Base-by-base conservation (phyloP, 2,888 invertebrate species). In the Polyploca ridens region DNA sequence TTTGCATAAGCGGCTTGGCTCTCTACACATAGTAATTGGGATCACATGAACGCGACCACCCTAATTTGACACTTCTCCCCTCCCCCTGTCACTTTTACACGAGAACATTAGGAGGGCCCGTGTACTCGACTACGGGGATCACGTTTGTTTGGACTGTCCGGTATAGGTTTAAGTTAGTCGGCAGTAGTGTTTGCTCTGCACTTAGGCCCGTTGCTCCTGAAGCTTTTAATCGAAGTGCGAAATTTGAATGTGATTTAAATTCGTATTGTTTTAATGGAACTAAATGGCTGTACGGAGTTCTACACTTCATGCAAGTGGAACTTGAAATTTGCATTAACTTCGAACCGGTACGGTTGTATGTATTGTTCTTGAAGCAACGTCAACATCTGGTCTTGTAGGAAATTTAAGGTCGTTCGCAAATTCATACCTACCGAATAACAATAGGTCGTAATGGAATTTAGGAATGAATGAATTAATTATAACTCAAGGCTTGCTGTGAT, bases 1-100 rank as follows among this genome's bases (percentile, higher is more conserved):
- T 94, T 93, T 94, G 93, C 93, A 94, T 94, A 94, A 94, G 90
- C 93, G 93, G 93, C 92, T 93, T 90, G 89, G 87, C 85, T 88
- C 90, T 88, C 89, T 88, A 89, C 91, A 90, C 91, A 88, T 88
- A 87, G 92, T 93, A 93, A 92, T 93, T 93, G 91, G 90, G 90
- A 91, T 91, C 91, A 90, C 90, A 87, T 86, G 86, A 75, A 76
- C 81, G 79, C 78, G 84, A 79, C 93, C 89, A 88, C 73, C 80
- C 69, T 86, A 77, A 70, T 69, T 72, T 80, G 91, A 83, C 71
- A 86, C 79, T 64, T 68, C 71, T 66, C 69, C 69, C 76, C 78
- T 74, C 76, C 66, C 19, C 71, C 72, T 72, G 68, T 67, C 69
- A 69, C 58, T 64, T 68, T 66, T 69, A 75, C 66, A 71, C 72